phyloP scores from a whole-genome alignment of 1,140 invertebrate species.

The Drosophila sturtevanti region DNA sequence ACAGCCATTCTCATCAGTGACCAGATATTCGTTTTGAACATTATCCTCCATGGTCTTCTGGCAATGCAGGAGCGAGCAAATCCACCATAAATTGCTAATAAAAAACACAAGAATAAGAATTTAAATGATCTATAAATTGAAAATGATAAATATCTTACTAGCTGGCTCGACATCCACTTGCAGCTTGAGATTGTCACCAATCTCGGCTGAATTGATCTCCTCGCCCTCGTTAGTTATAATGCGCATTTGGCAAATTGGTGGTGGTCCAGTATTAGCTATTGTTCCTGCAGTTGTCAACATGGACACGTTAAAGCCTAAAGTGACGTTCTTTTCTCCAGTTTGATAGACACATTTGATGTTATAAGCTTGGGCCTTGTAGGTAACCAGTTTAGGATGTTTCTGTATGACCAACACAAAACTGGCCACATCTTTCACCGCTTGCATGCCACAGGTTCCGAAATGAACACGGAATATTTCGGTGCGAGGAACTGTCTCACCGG shows the following conservation, averaged over 20 bases:
- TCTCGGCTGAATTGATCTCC: slow-evolving; percentile 95
- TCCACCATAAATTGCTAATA: slow-evolving; percentile 96
- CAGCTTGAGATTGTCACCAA: slow-evolving; percentile 94
- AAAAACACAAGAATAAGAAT: neutral
- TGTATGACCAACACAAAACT: slow-evolving; percentile 96
- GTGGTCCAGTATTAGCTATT: slow-evolving; percentile 96
- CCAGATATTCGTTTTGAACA: slow-evolving; percentile 94
- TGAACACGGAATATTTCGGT: slow-evolving; percentile 94
- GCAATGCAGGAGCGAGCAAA: slow-evolving; percentile 96
- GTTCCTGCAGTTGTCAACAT: slow-evolving; percentile 97
- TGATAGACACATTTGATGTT: slow-evolving; percentile 97
- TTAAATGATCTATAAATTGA: slow-evolving; percentile 29
- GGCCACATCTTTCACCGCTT: slow-evolving; percentile 95
- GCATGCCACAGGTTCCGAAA: slow-evolving; percentile 95
- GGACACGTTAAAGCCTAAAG: slow-evolving; percentile 95
- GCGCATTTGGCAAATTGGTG: slow-evolving; percentile 95
- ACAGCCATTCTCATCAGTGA: slow-evolving; percentile 97
- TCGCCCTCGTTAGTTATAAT: slow-evolving; percentile 94
- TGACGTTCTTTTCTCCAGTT: slow-evolving; percentile 96
- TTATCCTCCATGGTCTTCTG: slow-evolving; percentile 95
- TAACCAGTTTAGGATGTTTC: slow-evolving; percentile 97
- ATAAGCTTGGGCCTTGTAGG: slow-evolving; percentile 96
- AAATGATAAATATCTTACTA: slow-evolving; percentile 84
- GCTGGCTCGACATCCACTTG: slow-evolving; percentile 97
- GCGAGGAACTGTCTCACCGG: slow-evolving; percentile 86